Evolutionary conservation across 2,113 vertebrate genomes (phyloP), one percentile per base, ranked within the genome.

Genomic region (Centrocercus urophasianus): DNA sequence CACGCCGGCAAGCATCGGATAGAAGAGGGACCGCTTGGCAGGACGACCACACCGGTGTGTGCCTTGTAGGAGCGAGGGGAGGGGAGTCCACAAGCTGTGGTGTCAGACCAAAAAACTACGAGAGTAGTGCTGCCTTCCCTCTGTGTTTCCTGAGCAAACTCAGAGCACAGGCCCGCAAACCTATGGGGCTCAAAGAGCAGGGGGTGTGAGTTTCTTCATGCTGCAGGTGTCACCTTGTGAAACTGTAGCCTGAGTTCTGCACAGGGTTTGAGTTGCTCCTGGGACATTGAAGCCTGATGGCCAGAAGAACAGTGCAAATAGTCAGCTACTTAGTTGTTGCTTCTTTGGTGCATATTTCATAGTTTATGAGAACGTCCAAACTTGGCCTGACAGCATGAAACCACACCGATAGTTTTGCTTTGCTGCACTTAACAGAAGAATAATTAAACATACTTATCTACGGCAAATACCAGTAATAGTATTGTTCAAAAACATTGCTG

Each of bases 21-120:
- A 0, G 98, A 98, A 57, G 98, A 98, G 30, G 83, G 90, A 12
- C 82, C 93, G 3, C 12, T 94, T 6, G 2, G 96, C 96, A 97
- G 98, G 91, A 95, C 97, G 2, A 2, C 95, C 1, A 96, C 95
- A 80, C 96, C 97, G 96, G 98, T 98, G 85, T 4, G 97, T 96
- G 48, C 20, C 65, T n/a, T 1, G 5, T 30, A 52, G 38, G 25
- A 57, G 2, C 5, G 10, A n/a, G n/a, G 63, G 59, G 30, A 16
- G 52, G 14, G 52, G 36, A 15, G 86, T 18, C 27, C 6, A 10
- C 18, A 50, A 67, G 24, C 79, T 38, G 32, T 13, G 65, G 11
- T 43, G 27, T 45, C 64, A 48, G 10, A 63, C 77, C 64, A 93
- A 54, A 63, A n/a, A 27, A 21, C 0, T 2, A 28, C 8, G 32